Base-by-base conservation (phyloP, 2,113 vertebrate genomes). In the Chloropsis cyanopogon region DNA sequence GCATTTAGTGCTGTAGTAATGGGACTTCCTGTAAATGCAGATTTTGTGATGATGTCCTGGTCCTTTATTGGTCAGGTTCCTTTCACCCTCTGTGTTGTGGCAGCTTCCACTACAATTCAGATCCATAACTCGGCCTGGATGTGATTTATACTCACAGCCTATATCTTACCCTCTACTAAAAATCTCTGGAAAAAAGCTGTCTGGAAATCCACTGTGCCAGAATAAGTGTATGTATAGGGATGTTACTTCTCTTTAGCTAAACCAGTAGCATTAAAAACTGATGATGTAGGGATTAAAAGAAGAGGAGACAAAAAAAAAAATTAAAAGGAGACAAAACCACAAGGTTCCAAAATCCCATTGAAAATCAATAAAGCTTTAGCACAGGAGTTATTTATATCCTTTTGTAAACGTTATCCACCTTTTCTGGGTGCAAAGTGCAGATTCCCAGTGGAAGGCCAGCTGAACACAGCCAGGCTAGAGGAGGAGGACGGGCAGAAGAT, bases 381-480 rank as follows among this genome's bases (percentile, higher is more conserved):
- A 52, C 17, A n/a, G 56, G 81, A 76, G 88, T 79, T 93, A 87
- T 41, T 94, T 91, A 37, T 91, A 87, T 64, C 86, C 81, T 73
- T 94, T 90, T 73, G 90, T 90, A 91, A 96, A 90, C 80, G 90
- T 88, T 93, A 81, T 4, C 68, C 68, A 54, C 44, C 92, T 93
- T 68, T 88, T 23, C 75, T 86, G 94, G 92, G 94, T 86, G 76
- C 82, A 93, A 78, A 92, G 93, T 64, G 49, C 88, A 75, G 68
- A 29, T 83, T 81, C 91, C 84, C n/a, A 35, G 64, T 17, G 79
- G 86, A 86, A 69, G 35, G 69, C n/a, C 72, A 72, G 44, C 90
- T 81, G 76, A 88, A n/a, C 56, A 23, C 16, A 6, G 63, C 3
- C 5, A 59, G 28, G 44, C 86, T 78, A 4, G 68, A 71, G 92